A percentile compares a stretch with the other conserved stretches of the same genome.
Conservation (phyloP, 2,797 vertebrate species). For the Onychomys torridus region DNA sequence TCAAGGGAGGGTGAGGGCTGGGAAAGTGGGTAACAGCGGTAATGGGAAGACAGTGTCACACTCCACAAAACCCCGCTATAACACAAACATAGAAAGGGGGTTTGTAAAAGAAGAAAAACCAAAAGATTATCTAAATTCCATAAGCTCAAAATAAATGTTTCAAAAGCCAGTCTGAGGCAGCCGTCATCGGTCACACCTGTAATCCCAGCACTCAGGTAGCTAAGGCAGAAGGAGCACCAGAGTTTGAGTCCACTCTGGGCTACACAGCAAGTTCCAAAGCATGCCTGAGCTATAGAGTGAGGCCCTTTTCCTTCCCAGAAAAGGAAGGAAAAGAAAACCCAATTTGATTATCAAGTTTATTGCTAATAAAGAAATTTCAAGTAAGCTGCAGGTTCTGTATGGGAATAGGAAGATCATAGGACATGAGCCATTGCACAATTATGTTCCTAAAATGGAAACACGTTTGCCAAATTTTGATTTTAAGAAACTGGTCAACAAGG, state of each 20-base stretch:
- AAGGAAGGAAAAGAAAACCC: background rate
- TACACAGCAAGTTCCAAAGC: background rate
- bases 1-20: background rate
- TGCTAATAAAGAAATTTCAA: background rate
- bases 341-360: background rate
- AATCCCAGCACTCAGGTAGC: background rate
- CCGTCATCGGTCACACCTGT: background rate
- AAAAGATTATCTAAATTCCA: background rate
- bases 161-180: background rate
- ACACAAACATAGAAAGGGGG: background rate
- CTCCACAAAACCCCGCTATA: background rate
- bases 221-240: background rate
- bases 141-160: slow-evolving; percentile 3
- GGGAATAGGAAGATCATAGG: background rate
- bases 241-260: background rate
- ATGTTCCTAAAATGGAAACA: background rate
- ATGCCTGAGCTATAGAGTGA: background rate
- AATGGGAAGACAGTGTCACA: background rate
- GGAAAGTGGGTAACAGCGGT: background rate
- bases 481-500: background rate
- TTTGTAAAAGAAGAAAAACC: background rate
- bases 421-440: background rate
- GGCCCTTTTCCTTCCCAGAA: background rate
- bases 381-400: background rate
- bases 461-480: background rate